phyloP scores from a whole-genome alignment of 2,888 invertebrate genomes.

The Rhagonycha lutea region DNA sequence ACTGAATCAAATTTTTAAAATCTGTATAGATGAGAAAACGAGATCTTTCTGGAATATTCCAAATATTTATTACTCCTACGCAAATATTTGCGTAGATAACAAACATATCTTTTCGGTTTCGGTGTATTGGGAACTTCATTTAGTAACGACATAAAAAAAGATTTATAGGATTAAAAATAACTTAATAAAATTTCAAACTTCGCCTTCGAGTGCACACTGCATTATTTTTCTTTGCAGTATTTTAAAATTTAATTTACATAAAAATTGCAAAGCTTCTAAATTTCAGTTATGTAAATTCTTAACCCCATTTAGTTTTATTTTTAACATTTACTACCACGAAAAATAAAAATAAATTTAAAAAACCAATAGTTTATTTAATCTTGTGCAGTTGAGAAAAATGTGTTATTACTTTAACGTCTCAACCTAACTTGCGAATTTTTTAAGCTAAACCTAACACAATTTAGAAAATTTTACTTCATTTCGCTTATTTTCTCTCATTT shows the following conservation, averaged over 20 bases:
- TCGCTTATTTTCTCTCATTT: conserved; percentile 25
- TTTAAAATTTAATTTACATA: background rate
- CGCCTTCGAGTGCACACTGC: background rate
- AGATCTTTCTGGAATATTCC: background rate
- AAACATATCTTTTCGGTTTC: no score
- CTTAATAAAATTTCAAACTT: background rate
- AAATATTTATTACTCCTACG: background rate
- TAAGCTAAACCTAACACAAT: conserved; percentile 22
- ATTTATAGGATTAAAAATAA: background rate
- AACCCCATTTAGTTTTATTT: background rate
- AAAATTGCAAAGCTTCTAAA: background rate
- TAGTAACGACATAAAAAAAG: background rate
- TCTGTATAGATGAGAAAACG: background rate
- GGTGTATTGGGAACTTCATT: no score
- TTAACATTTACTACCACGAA: background rate
- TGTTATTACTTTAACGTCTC: background rate
- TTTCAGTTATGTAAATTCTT: background rate
- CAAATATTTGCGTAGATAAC: background rate
- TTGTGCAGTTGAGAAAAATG: background rate
- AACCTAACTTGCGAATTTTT: background rate
- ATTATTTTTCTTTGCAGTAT: background rate
- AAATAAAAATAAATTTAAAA: background rate
- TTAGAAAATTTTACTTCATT: conserved; percentile 33
- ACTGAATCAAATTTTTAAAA: background rate
- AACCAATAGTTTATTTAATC: background rate